Base-by-base conservation (phyloP, 2,888 invertebrate genomes). In the Xestobium rufovillosum region DNA sequence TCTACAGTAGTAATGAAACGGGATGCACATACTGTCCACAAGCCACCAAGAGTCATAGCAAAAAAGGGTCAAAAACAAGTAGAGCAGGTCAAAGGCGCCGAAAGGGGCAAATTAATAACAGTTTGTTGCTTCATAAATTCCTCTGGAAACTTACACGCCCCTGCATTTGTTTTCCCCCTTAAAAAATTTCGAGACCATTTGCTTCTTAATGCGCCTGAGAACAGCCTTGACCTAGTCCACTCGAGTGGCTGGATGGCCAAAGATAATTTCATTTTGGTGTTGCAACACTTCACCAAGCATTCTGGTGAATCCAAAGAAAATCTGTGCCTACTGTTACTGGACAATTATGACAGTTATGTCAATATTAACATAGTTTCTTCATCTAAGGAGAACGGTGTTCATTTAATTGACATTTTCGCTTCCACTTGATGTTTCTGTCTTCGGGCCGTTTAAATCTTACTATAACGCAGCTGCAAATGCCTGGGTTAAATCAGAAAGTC, bases 51-150 rank as follows among this genome's bases (percentile, higher is more conserved):
- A 38, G 34, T 38, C 14, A 15, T 38, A 10, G 28, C 36, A 13
- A 14, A 19, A 9, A 38, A 38, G 19, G 36, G 38, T 13, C 35
- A 38, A 27, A 37, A 38, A 28, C 28, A 38, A 36, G 35, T 38
- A 9, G 38, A 34, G 4, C 34, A 36, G 29, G 35, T 36, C 3
- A 37, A 26, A 14, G 12, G 17, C 11, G 33, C 25, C 10, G 38
- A 38, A 38, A 38, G 38, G 26, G 38, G 38, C 10, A 38, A 36
- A 36, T 14, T 36, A 3, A 26, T 38, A 17, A 38, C 36, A n/a
- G 28, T 38, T 23, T 36, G 34, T 19, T 38, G 34, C 28, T 12
- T 15, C 3, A 17, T 38, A 14, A 37, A 37, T 37, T 35, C 38
- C 25, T 19, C 36, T 19, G 38, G 34, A 23, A 38, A 38, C 16